These are phyloP conservation scores for Toxonevra muliebris DNA, from an alignment of 2,888 invertebrate genomes.

Conservation along the genomic window DNA sequence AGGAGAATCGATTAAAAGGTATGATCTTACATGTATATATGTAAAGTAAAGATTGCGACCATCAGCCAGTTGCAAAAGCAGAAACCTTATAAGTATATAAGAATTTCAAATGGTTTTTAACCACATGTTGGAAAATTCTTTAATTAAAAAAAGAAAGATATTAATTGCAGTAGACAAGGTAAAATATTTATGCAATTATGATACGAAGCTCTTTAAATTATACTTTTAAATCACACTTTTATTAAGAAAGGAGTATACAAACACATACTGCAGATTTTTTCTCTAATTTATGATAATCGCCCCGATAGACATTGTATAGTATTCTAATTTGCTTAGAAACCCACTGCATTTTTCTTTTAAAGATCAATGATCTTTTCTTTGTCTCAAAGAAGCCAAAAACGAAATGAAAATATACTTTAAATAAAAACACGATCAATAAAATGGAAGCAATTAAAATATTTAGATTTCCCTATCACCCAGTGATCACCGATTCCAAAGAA, in stretches of 20 bases:
- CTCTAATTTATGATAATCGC: background rate
- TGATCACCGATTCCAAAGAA: background rate
- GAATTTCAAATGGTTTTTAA: no score
- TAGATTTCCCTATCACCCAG: background rate
- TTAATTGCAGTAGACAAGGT: background rate
- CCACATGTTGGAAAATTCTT: no score
- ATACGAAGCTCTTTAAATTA: background rate
- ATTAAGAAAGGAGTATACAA: background rate
- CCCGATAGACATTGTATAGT: background rate
- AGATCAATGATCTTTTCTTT: slow-evolving; percentile 14
- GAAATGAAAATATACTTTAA: background rate
- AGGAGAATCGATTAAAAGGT: no score
- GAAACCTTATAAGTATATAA: no score
- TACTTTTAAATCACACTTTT: background rate
- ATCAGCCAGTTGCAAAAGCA: no score
- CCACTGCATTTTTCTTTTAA: background rate
- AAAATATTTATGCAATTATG: background rate
- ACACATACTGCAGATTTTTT: background rate
- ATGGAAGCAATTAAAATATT: background rate
- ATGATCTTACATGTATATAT: no score
- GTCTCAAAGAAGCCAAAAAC: background rate
- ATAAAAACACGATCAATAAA: background rate
- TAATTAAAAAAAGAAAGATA: background rate
- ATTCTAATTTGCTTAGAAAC: no score
- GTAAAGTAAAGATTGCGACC: no score